A percentile compares a stretch with the other conserved stretches of the same genome.
These are phyloP conservation scores for Halcyon malimbica DNA, from an alignment of 2,113 vertebrate species.

Conservation along the genomic window DNA sequence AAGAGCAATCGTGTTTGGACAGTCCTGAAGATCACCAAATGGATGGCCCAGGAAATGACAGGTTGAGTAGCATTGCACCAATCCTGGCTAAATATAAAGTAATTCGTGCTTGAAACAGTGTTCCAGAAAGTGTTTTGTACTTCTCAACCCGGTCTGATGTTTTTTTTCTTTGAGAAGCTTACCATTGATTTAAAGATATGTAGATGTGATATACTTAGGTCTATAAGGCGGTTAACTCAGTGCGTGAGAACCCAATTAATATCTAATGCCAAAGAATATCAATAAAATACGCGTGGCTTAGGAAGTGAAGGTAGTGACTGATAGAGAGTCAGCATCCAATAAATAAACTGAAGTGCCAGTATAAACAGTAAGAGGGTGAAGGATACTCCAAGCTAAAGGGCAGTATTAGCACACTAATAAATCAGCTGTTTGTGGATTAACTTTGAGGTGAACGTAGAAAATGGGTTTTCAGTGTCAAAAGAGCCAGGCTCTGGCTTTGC, in stretches of 20 bases:
- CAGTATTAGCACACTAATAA: not conserved
- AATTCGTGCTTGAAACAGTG: not conserved
- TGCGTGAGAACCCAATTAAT: not conserved
- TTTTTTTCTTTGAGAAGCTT: not conserved
- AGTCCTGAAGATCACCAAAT: not conserved
- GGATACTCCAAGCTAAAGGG: not conserved
- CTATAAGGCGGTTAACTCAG: not conserved
- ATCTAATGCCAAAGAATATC: not conserved
- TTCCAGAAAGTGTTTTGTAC: not conserved
- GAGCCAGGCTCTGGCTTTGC: not conserved
- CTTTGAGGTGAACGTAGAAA: not conserved
- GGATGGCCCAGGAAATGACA: not conserved
- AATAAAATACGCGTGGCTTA: not conserved
- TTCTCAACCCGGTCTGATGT: not conserved
- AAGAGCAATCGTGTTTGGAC: not conserved
- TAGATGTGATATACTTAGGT: not conserved
- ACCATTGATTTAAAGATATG: rapidly evolving
- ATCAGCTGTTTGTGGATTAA: not conserved
- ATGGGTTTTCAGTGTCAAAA: not conserved
- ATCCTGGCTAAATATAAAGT: not conserved
- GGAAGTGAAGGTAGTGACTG: not conserved
- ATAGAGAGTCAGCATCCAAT: not conserved
- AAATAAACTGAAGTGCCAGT: not conserved
- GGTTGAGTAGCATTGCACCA: not conserved
- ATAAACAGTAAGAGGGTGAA: not conserved